A percentile compares a stretch with the other conserved stretches of the same genome.
These are phyloP conservation scores for Aphelenchoides avenae DNA, from an alignment of 1,140 invertebrate genomes.

Conservation along the genomic window DNA sequence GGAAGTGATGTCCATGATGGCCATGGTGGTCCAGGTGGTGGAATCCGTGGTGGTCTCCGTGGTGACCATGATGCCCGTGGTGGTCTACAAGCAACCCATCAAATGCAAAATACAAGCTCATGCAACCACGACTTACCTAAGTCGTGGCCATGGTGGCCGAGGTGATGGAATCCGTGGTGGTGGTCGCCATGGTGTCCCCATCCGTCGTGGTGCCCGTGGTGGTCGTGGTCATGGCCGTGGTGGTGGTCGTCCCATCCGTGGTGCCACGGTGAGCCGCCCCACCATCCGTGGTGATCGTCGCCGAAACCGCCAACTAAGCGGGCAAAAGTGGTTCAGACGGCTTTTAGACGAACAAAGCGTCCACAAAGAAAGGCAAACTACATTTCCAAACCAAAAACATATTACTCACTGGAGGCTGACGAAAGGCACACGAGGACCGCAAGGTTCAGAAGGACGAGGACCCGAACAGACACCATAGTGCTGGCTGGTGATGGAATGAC, in stretches of 20 bases:
- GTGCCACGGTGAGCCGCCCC: too few species aligned
- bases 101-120: too few species aligned
- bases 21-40: slow-evolving; percentile 5
- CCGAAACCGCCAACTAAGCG: not conserved
- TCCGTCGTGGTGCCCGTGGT: slow-evolving; percentile 11
- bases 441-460: too few species aligned
- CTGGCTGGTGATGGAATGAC: too few species aligned
- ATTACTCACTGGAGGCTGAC: too few species aligned
- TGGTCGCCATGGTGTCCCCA: slow-evolving; percentile 11
- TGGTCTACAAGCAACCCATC: too few species aligned
- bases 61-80: too few species aligned
- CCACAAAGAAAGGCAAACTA: too few species aligned
- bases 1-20: slow-evolving; percentile 10
- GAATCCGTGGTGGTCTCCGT: slow-evolving; percentile 4
- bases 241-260: slow-evolving; percentile 15
- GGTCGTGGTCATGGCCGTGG: slow-evolving; percentile 4
- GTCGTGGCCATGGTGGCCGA: not conserved
- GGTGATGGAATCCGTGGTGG: not conserved
- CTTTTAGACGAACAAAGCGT: too few species aligned
- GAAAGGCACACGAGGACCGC: too few species aligned
- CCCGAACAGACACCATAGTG: too few species aligned
- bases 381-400: too few species aligned
- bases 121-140: slow-evolving; percentile 2
- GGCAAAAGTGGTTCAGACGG: not conserved
- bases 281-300: slow-evolving; percentile 4